A percentile compares a stretch with the other conserved stretches of the same genome.
Evolutionary conservation across 2,888 invertebrate species (phyloP).

Genomic region (Eulithis testata): DNA sequence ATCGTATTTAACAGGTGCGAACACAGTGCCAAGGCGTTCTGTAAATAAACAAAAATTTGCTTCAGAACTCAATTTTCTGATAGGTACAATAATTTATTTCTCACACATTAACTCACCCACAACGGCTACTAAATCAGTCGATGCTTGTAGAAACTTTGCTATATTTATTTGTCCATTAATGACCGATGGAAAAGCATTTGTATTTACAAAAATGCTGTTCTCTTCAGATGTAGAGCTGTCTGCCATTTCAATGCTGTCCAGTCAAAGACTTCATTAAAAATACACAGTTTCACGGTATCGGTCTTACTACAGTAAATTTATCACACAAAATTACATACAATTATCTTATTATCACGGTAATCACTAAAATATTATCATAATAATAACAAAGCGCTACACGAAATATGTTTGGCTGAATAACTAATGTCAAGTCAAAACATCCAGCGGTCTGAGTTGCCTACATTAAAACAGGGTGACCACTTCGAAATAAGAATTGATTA

Average conservation of each 20-base stretch:
- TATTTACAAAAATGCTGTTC: constrained; percentile 49
- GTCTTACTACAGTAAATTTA: constrained; percentile 39
- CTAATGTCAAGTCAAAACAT: constrained; percentile 45
- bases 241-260: constrained; percentile 56
- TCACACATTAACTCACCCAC: constrained; percentile 82
- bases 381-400: constrained; percentile 27
- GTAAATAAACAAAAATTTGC: constrained; percentile 54
- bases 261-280: constrained; percentile 24
- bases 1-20: constrained; percentile 90
- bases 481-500: constrained; percentile 36
- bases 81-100: constrained; percentile 8
- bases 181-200: constrained; percentile 81
- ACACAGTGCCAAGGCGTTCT: constrained; percentile 90
- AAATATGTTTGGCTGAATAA: constrained; percentile 39
- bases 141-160: constrained; percentile 85
- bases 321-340: constrained; percentile 44
- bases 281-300: constrained; percentile 33
- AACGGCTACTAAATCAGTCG: constrained; percentile 85
- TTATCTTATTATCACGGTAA: constrained; percentile 37
- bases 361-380: constrained; percentile 39
- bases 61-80: constrained; percentile 12
- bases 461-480: constrained; percentile 48
- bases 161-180: constrained; percentile 85
- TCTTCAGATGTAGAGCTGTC: constrained; percentile 47
- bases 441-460: constrained; percentile 45